Percentiles rank a stretch among this genome's conserved stretches.
These are phyloP conservation scores for Pachycephala philippinensis DNA, from an alignment of 2,113 vertebrate species.

Conservation along the genomic window DNA sequence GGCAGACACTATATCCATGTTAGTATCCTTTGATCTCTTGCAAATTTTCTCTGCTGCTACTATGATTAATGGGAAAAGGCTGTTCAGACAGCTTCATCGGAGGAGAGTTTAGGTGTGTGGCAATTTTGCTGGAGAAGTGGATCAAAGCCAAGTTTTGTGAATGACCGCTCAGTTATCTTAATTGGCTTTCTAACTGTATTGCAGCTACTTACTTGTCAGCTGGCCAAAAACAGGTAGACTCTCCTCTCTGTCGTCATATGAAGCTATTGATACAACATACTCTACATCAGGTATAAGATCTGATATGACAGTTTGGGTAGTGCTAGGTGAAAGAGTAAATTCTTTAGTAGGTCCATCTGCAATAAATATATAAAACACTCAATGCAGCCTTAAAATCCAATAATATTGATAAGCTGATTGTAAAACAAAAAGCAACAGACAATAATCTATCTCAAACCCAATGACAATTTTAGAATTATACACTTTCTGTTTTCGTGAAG, in stretches of 20 bases:
- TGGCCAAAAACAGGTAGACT: conserved; percentile 89
- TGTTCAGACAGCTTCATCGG: neutral
- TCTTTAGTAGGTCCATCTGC: conserved; percentile 85
- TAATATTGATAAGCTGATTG: neutral
- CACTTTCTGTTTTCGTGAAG: neutral
- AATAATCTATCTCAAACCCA: neutral
- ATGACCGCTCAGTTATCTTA: neutral
- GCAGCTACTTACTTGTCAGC: conserved; percentile 86
- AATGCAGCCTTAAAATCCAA: neutral
- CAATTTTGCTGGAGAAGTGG: neutral
- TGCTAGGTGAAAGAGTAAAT: conserved; percentile 81
- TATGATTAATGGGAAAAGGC: neutral
- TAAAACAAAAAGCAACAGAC: neutral
- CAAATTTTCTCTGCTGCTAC: neutral
- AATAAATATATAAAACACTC: conserved; percentile 53
- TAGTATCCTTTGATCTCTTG: neutral
- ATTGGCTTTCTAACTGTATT: neutral
- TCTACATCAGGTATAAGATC: conserved; percentile 84
- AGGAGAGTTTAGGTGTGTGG: neutral
- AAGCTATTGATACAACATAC: conserved; percentile 83
- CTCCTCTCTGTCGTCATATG: conserved; percentile 81
- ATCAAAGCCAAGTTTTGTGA: neutral
- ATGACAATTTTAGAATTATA: neutral
- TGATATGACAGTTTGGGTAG: conserved; percentile 82
- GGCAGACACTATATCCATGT: neutral